A percentile compares a stretch with the other conserved stretches of the same genome.
Conservation (phyloP, 2,888 invertebrate species). For the Watsonalla binaria region DNA sequence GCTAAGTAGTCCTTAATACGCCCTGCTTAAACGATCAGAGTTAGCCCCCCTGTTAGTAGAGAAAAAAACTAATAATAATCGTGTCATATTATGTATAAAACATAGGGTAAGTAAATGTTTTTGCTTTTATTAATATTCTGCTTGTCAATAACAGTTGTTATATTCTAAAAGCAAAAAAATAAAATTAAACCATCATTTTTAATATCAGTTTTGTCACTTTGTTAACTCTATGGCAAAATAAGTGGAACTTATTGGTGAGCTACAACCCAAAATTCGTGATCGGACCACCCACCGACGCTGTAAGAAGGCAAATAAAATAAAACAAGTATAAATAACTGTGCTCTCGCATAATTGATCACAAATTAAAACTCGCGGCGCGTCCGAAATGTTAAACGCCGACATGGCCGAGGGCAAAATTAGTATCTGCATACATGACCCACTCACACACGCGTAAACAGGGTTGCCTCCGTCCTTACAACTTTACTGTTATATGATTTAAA, state of each 20-base stretch:
- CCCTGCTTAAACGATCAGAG: too few relatives aligned
- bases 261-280: constrained; percentile 70
- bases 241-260: constrained; percentile 70
- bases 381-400: constrained; percentile 70
- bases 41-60: too few relatives aligned
- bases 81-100: too few relatives aligned
- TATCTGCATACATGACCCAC: constrained; percentile 41
- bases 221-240: constrained; percentile 61
- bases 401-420: constrained; percentile 72
- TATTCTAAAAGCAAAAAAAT: too few relatives aligned
- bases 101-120: too few relatives aligned
- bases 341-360: constrained; percentile 78
- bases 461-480: constrained; percentile 18
- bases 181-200: not conserved
- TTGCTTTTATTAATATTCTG: too few relatives aligned
- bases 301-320: constrained; percentile 76
- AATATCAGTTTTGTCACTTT: constrained; percentile 13
- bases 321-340: constrained; percentile 76
- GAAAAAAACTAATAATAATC: too few relatives aligned
- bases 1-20: too few relatives aligned
- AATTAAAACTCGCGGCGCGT: constrained; percentile 76
- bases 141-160: too few relatives aligned
- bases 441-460: constrained; percentile 33
- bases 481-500: too few relatives aligned
- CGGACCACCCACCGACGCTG: constrained; percentile 73